Evolutionary conservation across 1,140 invertebrate genomes (phyloP).

Genomic region (Caenorhabditis tropicalis): DNA sequence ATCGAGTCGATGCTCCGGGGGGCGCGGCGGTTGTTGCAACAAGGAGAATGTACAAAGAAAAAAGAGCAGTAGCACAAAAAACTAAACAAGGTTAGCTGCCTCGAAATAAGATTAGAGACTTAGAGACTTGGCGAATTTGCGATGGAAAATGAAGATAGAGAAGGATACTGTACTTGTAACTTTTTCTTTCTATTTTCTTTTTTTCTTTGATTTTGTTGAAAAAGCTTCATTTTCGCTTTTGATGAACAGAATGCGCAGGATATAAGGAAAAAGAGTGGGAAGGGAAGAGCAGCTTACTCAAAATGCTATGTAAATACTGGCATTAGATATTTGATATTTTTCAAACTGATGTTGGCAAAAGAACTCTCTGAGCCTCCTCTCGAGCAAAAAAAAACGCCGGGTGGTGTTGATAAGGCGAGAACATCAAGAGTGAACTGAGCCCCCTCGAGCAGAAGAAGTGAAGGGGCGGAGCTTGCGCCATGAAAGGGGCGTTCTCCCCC

Average conservation of each 20-base stretch:
- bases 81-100: conserved; percentile 34
- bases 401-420: conserved; percentile 34
- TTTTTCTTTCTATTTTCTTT: background rate
- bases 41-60: background rate
- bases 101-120: conserved; percentile 31
- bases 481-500: background rate
- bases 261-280: background rate
- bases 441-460: background rate
- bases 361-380: background rate
- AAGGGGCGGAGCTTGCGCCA: conserved; percentile 1
- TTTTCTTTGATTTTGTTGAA: background rate
- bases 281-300: conserved; percentile 17
- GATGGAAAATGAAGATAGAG: conserved; percentile 18
- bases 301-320: background rate
- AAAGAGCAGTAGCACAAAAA: conserved; percentile 30
- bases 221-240: background rate
- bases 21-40: background rate
- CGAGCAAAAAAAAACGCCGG: background rate
- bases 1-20: background rate
- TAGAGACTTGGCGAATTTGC: background rate
- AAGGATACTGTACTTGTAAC: conserved; percentile 10
- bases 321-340: conserved; percentile 35
- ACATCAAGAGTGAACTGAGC: conserved; percentile 32
- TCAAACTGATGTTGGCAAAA: background rate
- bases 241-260: background rate